Percentiles rank a stretch among this genome's conserved stretches.
Conservation (phyloP, 2,113 vertebrate species). For the Toxotes jaculatrix region DNA sequence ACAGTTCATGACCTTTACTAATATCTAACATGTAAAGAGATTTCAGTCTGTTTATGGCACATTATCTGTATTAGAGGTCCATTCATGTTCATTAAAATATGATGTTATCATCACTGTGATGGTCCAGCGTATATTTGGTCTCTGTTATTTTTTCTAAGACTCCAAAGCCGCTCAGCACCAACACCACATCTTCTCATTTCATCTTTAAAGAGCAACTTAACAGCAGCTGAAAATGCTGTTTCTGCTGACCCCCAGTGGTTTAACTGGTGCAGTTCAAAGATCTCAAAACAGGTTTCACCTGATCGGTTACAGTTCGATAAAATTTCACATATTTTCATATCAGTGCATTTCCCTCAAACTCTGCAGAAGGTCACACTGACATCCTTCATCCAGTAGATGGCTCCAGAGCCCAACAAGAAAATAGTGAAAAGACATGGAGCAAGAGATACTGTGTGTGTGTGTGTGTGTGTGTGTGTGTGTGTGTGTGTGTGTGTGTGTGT, state of each 20-base stretch:
- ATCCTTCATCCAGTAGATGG: conserved; percentile 16
- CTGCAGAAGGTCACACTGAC: not conserved
- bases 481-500: no score
- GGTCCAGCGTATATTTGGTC: not conserved
- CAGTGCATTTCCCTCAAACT: not conserved
- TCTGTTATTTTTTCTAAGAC: not conserved
- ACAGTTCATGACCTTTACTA: conserved; percentile 14
- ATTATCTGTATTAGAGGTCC: not conserved
- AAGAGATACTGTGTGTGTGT: not conserved
- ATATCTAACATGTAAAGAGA: not conserved
- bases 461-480: no score
- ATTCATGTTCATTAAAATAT: not conserved
- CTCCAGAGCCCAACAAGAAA: not conserved
- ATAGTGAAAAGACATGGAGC: not conserved
- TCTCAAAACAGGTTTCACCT: not conserved
- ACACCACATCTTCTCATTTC: no score
- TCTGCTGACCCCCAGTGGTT: no score
- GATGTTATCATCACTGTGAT: not conserved
- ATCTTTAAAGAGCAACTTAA: not conserved
- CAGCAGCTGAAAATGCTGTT: not conserved
- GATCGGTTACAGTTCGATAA: not conserved
- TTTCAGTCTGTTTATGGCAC: not conserved
- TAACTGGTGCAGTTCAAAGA: no score
- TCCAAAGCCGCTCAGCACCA: no score
- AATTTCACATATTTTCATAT: not conserved